A percentile compares a stretch with the other conserved stretches of the same genome.
Evolutionary conservation across 2,113 vertebrate genomes (phyloP).

Genomic region (Pseudopipra pipra): DNA sequence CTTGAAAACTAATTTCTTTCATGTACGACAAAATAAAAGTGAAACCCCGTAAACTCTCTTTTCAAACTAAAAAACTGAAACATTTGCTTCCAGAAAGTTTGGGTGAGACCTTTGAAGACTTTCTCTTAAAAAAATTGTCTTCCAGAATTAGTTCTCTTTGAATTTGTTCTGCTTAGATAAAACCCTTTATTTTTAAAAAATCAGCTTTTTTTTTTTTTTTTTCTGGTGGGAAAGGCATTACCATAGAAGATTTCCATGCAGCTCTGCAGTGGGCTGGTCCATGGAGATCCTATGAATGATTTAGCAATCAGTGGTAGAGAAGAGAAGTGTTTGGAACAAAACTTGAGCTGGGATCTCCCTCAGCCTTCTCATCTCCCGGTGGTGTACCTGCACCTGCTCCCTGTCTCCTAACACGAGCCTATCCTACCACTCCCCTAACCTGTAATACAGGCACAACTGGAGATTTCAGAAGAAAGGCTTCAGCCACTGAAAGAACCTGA

Average conservation of each 20-base stretch:
- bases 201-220: background rate
- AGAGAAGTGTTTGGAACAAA: background rate
- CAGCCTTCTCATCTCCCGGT: background rate
- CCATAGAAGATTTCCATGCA: background rate
- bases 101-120: background rate
- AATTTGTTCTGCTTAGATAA: background rate
- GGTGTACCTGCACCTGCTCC: background rate
- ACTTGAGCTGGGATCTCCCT: background rate
- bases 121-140: background rate
- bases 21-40: background rate
- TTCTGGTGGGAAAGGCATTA: background rate
- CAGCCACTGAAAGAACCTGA: background rate
- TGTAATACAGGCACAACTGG: background rate
- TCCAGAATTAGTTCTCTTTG: background rate
- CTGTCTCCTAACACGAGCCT: background rate
- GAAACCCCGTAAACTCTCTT: background rate
- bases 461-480: background rate
- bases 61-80: background rate
- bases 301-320: background rate
- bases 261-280: background rate
- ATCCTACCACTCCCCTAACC: background rate
- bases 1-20: background rate
- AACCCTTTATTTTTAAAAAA: background rate
- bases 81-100: background rate
- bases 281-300: background rate